A percentile compares a stretch with the other conserved stretches of the same genome.
Evolutionary conservation across 92 coral and sea anemone genomes (phyloP).

Genomic region (Parazoanthus swiftii): DNA sequence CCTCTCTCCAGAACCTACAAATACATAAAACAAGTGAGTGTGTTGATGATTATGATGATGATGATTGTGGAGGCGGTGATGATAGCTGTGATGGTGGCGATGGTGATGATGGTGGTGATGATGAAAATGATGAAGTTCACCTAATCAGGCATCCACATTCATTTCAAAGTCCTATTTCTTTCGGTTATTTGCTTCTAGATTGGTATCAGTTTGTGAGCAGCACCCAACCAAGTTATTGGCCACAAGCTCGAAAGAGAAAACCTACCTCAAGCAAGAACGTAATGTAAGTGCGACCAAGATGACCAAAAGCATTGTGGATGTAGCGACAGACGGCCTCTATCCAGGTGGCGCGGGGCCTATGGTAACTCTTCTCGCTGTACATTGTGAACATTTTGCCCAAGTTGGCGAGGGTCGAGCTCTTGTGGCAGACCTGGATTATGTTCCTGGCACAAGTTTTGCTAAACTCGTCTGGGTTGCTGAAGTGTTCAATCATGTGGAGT

Average conservation of each 20-base stretch:
- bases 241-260: neutral
- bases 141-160: no score
- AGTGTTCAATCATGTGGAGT: constrained; percentile 89
- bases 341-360: constrained; percentile 85
- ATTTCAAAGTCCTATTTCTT: no score
- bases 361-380: constrained; percentile 86
- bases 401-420: constrained; percentile 62
- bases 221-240: neutral
- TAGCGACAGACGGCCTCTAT: constrained; percentile 91
- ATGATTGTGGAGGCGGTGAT: neutral
- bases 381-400: constrained; percentile 86
- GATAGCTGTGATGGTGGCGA: no score
- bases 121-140: no score
- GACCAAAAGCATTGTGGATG: constrained; percentile 83
- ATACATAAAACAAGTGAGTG: neutral
- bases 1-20: constrained; percentile 93
- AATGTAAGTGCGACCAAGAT: constrained; percentile 74
- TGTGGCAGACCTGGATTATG: constrained; percentile 86
- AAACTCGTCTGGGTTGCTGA: constrained; percentile 88
- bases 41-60: neutral
- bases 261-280: constrained; percentile 92
- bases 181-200: neutral
- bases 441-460: constrained; percentile 87
- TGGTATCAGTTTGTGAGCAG: neutral
- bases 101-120: no score